These are phyloP conservation scores for Xerus rutilus DNA, from an alignment of 2,797 vertebrate genomes.

Conservation along the genomic window DNA sequence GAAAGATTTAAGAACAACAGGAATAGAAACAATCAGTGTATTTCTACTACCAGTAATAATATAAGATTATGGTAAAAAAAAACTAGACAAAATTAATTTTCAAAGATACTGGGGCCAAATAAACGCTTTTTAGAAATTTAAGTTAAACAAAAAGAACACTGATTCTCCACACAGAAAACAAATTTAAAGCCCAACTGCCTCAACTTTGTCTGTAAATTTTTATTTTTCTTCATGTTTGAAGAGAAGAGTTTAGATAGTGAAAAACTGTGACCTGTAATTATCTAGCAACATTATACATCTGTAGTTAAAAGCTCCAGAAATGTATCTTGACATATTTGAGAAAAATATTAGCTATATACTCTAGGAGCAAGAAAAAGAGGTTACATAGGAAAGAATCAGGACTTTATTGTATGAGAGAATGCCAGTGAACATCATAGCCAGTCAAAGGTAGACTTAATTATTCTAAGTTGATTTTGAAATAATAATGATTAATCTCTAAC, in stretches of 20 bases:
- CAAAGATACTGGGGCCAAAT: neutral
- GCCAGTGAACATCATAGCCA: neutral
- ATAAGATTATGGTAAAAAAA: neutral
- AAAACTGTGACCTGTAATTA: neutral
- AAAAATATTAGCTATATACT: neutral
- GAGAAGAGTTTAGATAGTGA: neutral
- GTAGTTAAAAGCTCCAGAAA: neutral
- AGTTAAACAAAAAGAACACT: neutral
- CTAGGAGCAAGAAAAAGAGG: neutral
- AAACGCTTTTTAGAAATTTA: neutral
- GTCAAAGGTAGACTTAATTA: neutral
- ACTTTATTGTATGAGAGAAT: neutral
- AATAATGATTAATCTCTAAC: neutral
- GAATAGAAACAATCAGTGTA: neutral
- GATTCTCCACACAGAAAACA: neutral
- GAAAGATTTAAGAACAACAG: neutral
- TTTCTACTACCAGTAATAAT: neutral
- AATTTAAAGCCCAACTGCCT: neutral
- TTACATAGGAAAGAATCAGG: neutral
- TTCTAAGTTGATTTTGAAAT: neutral
- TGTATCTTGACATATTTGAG: neutral
- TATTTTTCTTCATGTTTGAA: neutral
- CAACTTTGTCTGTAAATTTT: neutral
- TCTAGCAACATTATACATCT: neutral
- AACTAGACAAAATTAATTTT: neutral